These are phyloP conservation scores for Apotomis capreana DNA, from an alignment of 2,888 invertebrate species.

Conservation along the genomic window DNA sequence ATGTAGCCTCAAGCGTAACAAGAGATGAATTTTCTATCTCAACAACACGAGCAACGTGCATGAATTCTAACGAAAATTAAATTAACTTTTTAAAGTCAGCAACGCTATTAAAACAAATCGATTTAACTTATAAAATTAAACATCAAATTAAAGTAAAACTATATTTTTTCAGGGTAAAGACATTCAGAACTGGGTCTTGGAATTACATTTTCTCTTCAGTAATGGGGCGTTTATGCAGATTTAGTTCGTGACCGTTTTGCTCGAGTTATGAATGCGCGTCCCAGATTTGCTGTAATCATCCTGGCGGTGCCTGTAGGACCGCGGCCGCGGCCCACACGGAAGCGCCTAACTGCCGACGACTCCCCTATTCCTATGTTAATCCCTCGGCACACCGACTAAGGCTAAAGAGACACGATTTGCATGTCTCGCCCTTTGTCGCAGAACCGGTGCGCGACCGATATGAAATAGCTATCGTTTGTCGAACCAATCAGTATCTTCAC, in stretches of 20 bases:
- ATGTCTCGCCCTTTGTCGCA: constrained; percentile 72
- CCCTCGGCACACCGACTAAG: constrained; percentile 64
- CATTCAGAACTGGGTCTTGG: constrained; percentile 56
- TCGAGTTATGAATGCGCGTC: constrained; percentile 72
- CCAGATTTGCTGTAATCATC: constrained; percentile 65
- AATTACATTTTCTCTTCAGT: constrained; percentile 64
- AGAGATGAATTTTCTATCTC: constrained; percentile 10
- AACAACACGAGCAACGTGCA: constrained; percentile 1
- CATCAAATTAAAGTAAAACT: not conserved
- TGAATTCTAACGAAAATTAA: constrained; percentile 4
- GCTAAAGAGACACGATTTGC: constrained; percentile 74
- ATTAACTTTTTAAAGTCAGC: not conserved
- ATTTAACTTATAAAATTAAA: not conserved
- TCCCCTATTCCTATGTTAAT: constrained; percentile 80
- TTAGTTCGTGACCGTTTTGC: constrained; percentile 67
- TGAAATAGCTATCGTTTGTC: constrained; percentile 60
- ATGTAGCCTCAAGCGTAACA: not conserved
- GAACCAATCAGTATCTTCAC: constrained; percentile 53
- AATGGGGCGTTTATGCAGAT: constrained; percentile 76
- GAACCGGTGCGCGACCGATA: constrained; percentile 53
- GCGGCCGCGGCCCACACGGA: constrained; percentile 58
- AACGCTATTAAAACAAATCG: not conserved
- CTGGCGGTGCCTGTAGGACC: constrained; percentile 49
- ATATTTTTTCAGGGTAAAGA: constrained; percentile 48
- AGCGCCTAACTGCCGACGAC: constrained; percentile 69